Percentiles rank a stretch among this genome's conserved stretches.
These are phyloP conservation scores for Helostoma temminkii DNA, from an alignment of 2,797 vertebrate genomes.

Conservation along the genomic window DNA sequence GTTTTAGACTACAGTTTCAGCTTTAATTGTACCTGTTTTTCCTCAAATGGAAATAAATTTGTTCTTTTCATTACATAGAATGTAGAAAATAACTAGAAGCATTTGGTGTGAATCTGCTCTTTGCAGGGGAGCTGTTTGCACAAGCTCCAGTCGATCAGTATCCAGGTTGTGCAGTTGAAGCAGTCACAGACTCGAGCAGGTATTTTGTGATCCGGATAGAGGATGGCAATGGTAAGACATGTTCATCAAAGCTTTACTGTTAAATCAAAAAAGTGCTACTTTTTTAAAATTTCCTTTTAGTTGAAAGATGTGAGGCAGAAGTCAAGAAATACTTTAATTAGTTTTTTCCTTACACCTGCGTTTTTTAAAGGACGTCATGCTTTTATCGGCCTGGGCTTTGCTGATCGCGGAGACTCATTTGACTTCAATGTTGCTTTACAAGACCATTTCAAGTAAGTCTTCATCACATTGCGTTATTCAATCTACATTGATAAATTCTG, in stretches of 20 bases:
- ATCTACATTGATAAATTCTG: too few species aligned
- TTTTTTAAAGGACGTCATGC: conserved; percentile 89
- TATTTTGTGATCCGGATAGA: conserved; percentile 95
- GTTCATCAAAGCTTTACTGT: too few species aligned
- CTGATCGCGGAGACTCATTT: conserved; percentile 96
- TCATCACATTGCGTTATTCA: too few species aligned
- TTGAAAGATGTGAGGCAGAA: not conserved
- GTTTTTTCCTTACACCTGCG: conserved; percentile 1
- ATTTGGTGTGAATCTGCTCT: conserved; percentile 37
- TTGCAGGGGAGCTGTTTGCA: conserved; percentile 94
- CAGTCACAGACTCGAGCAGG: conserved; percentile 94
- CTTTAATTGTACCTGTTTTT: not conserved
- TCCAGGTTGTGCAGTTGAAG: conserved; percentile 89
- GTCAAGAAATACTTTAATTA: not conserved
- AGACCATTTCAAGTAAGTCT: conserved; percentile 98
- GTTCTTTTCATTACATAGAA: not conserved
- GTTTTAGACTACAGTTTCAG: not conserved
- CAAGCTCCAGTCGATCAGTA: conserved; percentile 95
- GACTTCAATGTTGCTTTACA: conserved; percentile 98
- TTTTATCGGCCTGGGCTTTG: conserved; percentile 95
- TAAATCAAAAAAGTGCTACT: too few species aligned
- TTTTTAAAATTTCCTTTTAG: not conserved
- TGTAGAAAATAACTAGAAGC: not conserved
- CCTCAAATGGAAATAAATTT: too few species aligned
- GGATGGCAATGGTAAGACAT: conserved; percentile 88